Conservation (phyloP, 1,140 invertebrate species). For the Panagrolaimus sp. region DNA sequence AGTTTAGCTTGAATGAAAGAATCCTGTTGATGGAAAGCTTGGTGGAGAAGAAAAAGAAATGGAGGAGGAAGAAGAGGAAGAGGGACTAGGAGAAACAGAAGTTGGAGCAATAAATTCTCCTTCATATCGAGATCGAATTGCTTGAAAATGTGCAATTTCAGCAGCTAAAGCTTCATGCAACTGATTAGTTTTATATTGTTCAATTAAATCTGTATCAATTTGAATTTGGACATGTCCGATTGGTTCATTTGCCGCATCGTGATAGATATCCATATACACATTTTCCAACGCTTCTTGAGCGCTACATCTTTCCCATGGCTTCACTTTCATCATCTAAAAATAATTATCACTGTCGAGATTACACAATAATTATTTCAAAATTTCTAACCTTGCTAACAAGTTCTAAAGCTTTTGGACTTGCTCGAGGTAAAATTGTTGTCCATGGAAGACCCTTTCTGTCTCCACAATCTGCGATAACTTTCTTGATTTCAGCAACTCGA, state of each 20-base stretch:
- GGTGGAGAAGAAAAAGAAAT: neutral
- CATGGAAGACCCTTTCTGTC: slow-evolving; percentile 16
- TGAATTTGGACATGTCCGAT: slow-evolving; percentile 21
- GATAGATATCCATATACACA: slow-evolving; percentile 43
- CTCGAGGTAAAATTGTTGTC: slow-evolving; percentile 21
- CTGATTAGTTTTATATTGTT: slow-evolving; percentile 21
- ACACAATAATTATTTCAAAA: too few species aligned
- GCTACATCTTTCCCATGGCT: slow-evolving; percentile 29
- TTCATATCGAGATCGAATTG: slow-evolving; percentile 12
- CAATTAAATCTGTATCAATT: slow-evolving; percentile 43
- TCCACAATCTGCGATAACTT: slow-evolving; percentile 16
- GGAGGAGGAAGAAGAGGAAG: neutral
- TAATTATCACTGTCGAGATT: too few species aligned
- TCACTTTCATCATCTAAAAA: slow-evolving; percentile 23
- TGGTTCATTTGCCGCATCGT: slow-evolving; percentile 44
- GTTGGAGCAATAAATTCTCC: neutral
- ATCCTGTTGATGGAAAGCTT: neutral
- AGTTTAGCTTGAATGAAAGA: neutral
- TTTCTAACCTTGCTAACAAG: slow-evolving; percentile 23
- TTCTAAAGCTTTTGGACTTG: slow-evolving; percentile 33
- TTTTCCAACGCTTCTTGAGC: slow-evolving; percentile 47
- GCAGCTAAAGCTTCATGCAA: slow-evolving; percentile 21
- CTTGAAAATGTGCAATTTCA: slow-evolving; percentile 32
- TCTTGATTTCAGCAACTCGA: neutral
- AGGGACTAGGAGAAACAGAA: neutral